Percentiles rank a stretch among this genome's conserved stretches.
phyloP scores from a whole-genome alignment of 2,113 vertebrate genomes.

The Gallinago paraguaiae region DNA sequence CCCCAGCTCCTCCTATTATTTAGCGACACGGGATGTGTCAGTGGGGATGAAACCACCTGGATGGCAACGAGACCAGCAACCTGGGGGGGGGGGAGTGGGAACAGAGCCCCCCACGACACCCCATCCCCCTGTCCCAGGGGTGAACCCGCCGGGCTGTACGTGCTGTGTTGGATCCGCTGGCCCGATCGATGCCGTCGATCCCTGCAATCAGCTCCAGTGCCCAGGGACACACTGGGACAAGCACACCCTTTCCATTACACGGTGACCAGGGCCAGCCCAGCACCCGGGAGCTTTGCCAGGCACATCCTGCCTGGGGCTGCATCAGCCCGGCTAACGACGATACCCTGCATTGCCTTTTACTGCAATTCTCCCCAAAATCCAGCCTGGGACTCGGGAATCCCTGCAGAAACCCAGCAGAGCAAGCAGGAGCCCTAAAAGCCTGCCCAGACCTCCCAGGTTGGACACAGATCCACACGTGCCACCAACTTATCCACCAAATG shows the following conservation, averaged over 20 bases:
- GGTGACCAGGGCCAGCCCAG: background rate
- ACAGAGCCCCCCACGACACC: background rate
- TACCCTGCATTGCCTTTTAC: background rate
- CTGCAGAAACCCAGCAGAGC: background rate
- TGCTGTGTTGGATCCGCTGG: background rate
- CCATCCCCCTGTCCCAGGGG: accelerated
- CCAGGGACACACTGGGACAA: background rate
- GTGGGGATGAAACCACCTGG: background rate
- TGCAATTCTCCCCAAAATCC: background rate
- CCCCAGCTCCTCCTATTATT: background rate
- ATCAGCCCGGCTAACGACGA: background rate
- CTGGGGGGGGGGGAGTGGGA: accelerated
- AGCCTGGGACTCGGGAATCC: background rate
- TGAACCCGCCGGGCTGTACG: background rate
- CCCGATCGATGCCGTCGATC: slow-evolving; percentile 18
- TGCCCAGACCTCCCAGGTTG: background rate
- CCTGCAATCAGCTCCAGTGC: slow-evolving; percentile 9
- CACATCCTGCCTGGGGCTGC: background rate
- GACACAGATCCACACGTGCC: background rate
- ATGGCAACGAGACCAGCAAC: accelerated
- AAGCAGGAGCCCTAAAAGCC: background rate
- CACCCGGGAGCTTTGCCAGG: background rate
- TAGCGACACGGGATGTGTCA: accelerated
- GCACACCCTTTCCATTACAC: slow-evolving; percentile 53
- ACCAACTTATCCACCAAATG: background rate